Base-by-base conservation (phyloP, 92 coral and sea anemone species). In the Porites cylindrica region DNA sequence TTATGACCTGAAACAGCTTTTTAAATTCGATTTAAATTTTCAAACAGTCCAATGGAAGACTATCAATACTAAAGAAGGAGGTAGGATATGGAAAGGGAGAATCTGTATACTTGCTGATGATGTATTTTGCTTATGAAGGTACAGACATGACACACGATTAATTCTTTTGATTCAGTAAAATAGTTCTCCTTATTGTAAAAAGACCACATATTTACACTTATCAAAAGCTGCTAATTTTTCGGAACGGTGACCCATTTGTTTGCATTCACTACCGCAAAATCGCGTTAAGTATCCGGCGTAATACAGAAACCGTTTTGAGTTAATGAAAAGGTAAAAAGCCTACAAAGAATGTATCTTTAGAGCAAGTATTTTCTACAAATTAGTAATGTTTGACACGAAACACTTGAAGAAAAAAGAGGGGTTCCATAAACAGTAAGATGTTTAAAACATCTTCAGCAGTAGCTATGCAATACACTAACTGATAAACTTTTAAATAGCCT, bases 201-300 rank as follows among this genome's bases (percentile, higher is more conserved):
- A 56, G 16, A 56, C 61, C 61, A 56, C 13, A 56, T 56, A 56
- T 2, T 56, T 56, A 56, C 16, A 56, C 16, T 54, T 54, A 54
- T 54, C 5, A 10, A 56, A 56, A 14, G 61, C 61, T 83, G 64
- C 51, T 83, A 83, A 73, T 83, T 54, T 83, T 51, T 16, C 26
- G 51, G 64, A 11, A 64, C 62, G 79, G 63, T 23, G 51, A 24
- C 23, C 72, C 72, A 56, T 83, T 29, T 60, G 61, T 71, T 32
- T 38, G 8, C 11, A 54, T 13, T 72, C 76, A 50, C 17, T 7
- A 38, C 76, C 76, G 76, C 7, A 10, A 54, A 54, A 21, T 75
- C 50, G 50, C 24, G 79, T 18, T 53, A 56, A 19, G 38, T 8
- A 12, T 65, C 12, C 7, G 7, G 70, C 43, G 82, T 62, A 32